Conservation (phyloP, 2,113 vertebrate genomes). For the Atlantisia rogersi region DNA sequence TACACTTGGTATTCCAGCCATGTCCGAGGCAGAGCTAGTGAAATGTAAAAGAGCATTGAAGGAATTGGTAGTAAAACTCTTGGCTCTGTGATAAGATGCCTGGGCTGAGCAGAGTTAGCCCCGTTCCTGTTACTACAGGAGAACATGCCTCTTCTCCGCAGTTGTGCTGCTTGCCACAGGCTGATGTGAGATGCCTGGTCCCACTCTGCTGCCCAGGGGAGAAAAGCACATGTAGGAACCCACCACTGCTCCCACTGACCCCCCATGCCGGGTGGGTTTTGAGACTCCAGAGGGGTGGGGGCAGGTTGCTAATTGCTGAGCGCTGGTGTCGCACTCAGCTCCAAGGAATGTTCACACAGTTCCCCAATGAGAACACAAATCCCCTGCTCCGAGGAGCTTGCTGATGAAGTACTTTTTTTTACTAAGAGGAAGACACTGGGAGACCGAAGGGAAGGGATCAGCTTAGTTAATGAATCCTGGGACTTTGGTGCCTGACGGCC, state of each 20-base stretch:
- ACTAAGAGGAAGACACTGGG: background rate
- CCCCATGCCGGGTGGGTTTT: fast-evolving
- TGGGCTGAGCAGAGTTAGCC: background rate
- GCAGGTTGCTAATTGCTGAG: background rate
- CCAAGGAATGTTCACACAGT: background rate
- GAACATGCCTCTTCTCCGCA: background rate
- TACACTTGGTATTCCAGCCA: constrained; percentile 17
- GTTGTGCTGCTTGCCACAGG: background rate
- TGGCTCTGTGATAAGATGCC: background rate
- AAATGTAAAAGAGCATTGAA: constrained; percentile 16
- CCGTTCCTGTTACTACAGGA: background rate
- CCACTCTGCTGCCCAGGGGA: fast-evolving
- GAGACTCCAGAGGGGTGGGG: background rate
- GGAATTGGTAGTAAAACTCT: constrained; percentile 17
- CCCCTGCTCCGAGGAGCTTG: background rate
- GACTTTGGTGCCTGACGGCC: background rate
- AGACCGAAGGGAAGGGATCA: background rate
- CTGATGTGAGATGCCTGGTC: background rate
- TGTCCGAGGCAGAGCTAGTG: constrained; percentile 3
- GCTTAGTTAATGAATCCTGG: background rate
- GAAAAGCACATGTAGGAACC: background rate
- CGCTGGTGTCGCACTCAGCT: background rate
- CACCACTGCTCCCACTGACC: background rate
- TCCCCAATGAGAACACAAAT: background rate
- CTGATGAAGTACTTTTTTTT: background rate